Conservation (phyloP, 2,113 vertebrate genomes). For the Oryctolagus cuniculus region DNA sequence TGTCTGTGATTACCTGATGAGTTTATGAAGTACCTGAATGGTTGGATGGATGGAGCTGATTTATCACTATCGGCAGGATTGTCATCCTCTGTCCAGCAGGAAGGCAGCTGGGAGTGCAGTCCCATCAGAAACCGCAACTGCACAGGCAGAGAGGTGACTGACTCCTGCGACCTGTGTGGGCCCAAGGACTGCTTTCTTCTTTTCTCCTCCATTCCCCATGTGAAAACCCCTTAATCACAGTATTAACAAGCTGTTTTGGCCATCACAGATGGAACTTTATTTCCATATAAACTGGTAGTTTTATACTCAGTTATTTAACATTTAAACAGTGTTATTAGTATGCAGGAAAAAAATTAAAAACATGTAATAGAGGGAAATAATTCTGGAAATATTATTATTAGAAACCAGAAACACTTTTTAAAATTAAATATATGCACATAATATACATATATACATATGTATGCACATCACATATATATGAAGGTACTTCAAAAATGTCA, state of each 20-base stretch:
- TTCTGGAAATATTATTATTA: neutral
- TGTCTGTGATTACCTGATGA: slow-evolving; percentile 75
- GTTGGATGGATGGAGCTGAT: neutral
- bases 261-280: neutral
- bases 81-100: slow-evolving; percentile 8
- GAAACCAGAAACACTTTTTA: neutral
- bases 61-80: slow-evolving; percentile 7
- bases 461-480: too few species aligned
- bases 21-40: slow-evolving; percentile 64
- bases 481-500: too few species aligned
- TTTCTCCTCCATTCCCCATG: neutral
- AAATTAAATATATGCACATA: neutral
- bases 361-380: neutral
- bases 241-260: neutral
- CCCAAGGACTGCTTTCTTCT: neutral
- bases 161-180: neutral
- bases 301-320: neutral
- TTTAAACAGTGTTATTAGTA: neutral
- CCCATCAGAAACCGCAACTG: neutral
- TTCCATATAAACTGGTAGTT: neutral
- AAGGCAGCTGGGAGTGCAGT: neutral
- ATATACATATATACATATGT: neutral
- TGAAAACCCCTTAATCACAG: neutral
- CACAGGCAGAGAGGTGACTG: rapidly evolving
- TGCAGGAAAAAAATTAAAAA: slow-evolving; percentile 23